Base-by-base conservation (phyloP, 2,113 vertebrate species). In the Pyrgilauda ruficollis region DNA sequence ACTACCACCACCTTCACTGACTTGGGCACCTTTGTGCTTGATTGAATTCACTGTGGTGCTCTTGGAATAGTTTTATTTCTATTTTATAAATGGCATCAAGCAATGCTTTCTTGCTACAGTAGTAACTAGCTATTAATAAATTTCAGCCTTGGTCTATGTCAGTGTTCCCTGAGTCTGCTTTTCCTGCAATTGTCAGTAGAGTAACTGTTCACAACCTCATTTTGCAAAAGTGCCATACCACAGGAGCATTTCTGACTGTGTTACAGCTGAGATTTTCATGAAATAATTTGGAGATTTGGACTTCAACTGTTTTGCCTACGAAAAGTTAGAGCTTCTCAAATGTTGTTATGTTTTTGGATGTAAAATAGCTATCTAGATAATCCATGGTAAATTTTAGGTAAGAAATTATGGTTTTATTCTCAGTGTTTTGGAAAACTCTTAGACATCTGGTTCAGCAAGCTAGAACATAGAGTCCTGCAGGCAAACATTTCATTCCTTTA, bases 151-250 rank as follows among this genome's bases (percentile, higher is more conserved):
- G 59, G 46, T 96, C 56, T 96, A 0, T 63, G 55, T 83, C 69
- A 18, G 24, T 95, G 77, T 41, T 87, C 27, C 31, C 18, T 17
- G 1, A 75, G 49, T 35, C 83, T 96, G 30, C 37, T 84, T 7
- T 67, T 92, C 74, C 55, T 58, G n/a, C 35, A 89, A 46, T 22
- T 88, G 66, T 91, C 90, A 85, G 80, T n/a, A 93, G 22, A 33
- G 13, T 89, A 72, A 84, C 73, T 86, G 90, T 94, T 95, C 77
- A 95, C 72, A 96, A 90, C 24, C 66, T 55, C 72, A 85, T 95
- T 87, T 80, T 94, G 46, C 8, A 66, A 26, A 81, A 83, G 39
- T 90, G 22, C 49, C 59, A 15, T 55, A 84, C 53, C 43, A 66
- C 5, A 35, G 31, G 55, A 78, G 31, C 15, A 52, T 55, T 94